phyloP scores from a whole-genome alignment of 2,888 invertebrate genomes.

The Aleiodes leptofemur region DNA sequence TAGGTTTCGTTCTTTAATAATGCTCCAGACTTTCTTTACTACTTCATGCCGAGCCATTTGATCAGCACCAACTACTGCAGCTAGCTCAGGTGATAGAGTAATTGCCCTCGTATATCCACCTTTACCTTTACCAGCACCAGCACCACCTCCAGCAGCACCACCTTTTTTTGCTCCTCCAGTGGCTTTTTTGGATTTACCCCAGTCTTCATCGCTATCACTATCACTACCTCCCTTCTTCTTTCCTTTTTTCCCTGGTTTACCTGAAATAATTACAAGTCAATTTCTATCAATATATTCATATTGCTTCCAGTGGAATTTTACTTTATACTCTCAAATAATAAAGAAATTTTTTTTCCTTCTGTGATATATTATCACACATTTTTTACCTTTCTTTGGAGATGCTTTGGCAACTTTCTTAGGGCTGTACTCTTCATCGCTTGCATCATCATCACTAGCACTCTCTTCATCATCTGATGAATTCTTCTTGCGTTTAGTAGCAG shows the following conservation, averaged over 20 bases:
- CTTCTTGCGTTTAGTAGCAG: slow-evolving; percentile 76
- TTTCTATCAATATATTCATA: not conserved
- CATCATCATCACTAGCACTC: slow-evolving; percentile 77
- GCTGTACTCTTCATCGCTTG: slow-evolving; percentile 80
- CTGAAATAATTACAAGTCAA: slow-evolving; percentile 42
- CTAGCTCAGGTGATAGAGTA: slow-evolving; percentile 89
- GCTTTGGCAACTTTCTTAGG: slow-evolving; percentile 78
- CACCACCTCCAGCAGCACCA: slow-evolving; percentile 72
- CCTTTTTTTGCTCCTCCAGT: slow-evolving; percentile 73
- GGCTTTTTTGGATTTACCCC: slow-evolving; percentile 80
- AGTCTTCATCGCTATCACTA: slow-evolving; percentile 83
- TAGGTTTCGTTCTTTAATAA: slow-evolving; percentile 91
- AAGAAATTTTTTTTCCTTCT: too few species aligned
- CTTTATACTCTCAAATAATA: too few species aligned
- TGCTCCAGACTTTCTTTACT: slow-evolving; percentile 92
- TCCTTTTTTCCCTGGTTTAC: slow-evolving; percentile 73
- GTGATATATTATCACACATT: too few species aligned
- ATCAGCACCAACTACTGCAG: slow-evolving; percentile 89
- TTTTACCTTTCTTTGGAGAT: slow-evolving; percentile 77
- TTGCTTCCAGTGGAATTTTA: too few species aligned
- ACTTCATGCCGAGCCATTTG: slow-evolving; percentile 92
- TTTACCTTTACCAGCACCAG: slow-evolving; percentile 77
- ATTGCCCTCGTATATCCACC: slow-evolving; percentile 91
- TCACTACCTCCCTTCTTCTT: slow-evolving; percentile 83
- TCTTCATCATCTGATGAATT: slow-evolving; percentile 77